These are phyloP conservation scores for Chroicocephalus ridibundus DNA, from an alignment of 2,113 vertebrate species.

Conservation along the genomic window DNA sequence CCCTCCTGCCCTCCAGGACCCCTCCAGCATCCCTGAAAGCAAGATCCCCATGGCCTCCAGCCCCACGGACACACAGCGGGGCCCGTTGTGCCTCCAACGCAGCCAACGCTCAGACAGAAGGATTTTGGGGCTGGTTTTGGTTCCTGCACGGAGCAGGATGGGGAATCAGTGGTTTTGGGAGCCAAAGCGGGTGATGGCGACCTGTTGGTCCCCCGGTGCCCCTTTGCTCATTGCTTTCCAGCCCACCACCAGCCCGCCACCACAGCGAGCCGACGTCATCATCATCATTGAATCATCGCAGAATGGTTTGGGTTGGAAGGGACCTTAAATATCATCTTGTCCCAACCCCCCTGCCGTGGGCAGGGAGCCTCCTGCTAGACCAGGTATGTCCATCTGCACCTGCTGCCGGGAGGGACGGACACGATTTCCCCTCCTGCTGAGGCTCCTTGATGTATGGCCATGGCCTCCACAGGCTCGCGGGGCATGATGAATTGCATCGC, in stretches of 20 bases:
- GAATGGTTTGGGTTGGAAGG: too few species aligned
- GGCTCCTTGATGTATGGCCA: fast-evolving
- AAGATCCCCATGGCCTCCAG: not conserved
- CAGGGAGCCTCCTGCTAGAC: too few species aligned
- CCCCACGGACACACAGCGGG: fast-evolving
- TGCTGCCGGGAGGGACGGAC: fast-evolving
- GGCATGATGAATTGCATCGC: fast-evolving
- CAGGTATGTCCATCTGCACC: not conserved
- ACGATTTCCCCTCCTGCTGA: not conserved
- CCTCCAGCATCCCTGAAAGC: fast-evolving
- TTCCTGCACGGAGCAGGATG: not conserved
- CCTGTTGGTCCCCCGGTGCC: fast-evolving
- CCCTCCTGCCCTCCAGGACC: not conserved
- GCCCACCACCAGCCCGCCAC: not conserved
- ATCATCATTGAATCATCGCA: too few species aligned
- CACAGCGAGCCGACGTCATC: fast-evolving
- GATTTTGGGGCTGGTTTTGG: not conserved
- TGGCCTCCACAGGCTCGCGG: fast-evolving
- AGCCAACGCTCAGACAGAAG: fast-evolving
- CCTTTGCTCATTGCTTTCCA: not conserved
- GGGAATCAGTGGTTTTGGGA: not conserved
- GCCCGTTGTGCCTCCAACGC: fast-evolving
- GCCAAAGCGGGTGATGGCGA: not conserved
- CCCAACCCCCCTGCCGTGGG: too few species aligned
- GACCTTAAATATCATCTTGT: too few species aligned